phyloP scores from a whole-genome alignment of 2,888 invertebrate species.

The Synergus gifuensis region DNA sequence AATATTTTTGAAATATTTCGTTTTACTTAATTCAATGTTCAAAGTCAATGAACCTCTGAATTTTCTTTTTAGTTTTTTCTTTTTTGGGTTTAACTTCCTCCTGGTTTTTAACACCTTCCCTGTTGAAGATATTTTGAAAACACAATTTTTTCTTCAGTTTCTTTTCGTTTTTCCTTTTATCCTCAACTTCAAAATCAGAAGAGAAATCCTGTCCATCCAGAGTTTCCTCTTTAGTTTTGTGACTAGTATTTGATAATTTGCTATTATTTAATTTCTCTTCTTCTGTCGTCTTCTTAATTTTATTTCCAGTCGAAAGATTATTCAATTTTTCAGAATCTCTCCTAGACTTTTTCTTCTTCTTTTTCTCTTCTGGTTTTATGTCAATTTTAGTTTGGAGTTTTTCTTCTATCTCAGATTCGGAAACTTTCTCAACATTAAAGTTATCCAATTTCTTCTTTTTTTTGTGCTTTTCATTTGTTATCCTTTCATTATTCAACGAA shows the following conservation, averaged over 20 bases:
- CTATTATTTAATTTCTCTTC: background rate
- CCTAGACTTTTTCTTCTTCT: background rate
- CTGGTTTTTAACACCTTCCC: background rate
- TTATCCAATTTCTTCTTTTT: slow-evolving; percentile 5
- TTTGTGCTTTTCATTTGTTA: slow-evolving; percentile 28
- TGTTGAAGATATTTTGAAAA: background rate
- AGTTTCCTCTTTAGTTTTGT: background rate
- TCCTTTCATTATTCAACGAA: background rate
- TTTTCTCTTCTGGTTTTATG: background rate
- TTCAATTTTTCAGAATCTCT: background rate
- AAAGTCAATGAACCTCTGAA: background rate
- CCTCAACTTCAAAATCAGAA: slow-evolving; percentile 4
- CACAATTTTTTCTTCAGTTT: slow-evolving; percentile 5
- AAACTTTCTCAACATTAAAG: background rate
- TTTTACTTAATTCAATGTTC: slow-evolving; percentile 23
- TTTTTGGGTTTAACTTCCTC: slow-evolving; percentile 6
- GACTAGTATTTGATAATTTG: background rate
- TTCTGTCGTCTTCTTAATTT: background rate
- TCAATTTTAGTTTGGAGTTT: background rate
- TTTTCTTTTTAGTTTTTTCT: background rate
- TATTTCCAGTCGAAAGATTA: background rate
- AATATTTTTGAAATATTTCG: background rate
- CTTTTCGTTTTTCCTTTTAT: background rate
- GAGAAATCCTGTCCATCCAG: background rate
- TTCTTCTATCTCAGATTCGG: background rate